These are phyloP conservation scores for Drosophila algonquin DNA, from an alignment of 2,888 invertebrate genomes.

Conservation along the genomic window DNA sequence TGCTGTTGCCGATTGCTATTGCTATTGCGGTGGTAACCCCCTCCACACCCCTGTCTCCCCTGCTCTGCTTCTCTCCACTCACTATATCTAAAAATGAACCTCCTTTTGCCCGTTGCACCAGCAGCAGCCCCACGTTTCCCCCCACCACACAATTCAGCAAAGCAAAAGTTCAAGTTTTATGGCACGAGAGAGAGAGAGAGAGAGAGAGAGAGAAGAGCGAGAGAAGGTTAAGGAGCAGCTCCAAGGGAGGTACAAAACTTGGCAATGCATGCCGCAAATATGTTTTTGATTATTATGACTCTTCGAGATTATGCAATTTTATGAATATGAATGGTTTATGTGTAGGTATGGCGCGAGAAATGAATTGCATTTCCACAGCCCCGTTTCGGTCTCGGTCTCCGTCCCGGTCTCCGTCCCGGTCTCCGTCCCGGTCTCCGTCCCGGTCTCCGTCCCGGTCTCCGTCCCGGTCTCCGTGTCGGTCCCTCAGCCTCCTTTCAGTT, in stretches of 20 bases:
- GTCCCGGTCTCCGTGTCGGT: background rate
- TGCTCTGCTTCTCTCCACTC: slow-evolving; percentile 16
- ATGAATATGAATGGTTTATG: slow-evolving; percentile 75
- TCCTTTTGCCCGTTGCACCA: background rate
- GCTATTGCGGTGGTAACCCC: slow-evolving; percentile 19
- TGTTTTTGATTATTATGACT: slow-evolving; percentile 81
- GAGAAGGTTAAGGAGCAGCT: slow-evolving; percentile 35
- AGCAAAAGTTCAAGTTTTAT: slow-evolving; percentile 75
- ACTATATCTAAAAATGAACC: slow-evolving; percentile 48
- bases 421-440: background rate
- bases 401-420: background rate
- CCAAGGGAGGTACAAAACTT: slow-evolving; percentile 25
- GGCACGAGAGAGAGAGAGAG: slow-evolving; percentile 36
- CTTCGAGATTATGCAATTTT: slow-evolving; percentile 80
- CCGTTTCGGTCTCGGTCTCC: background rate
- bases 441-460: background rate
- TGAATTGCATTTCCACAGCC: slow-evolving; percentile 44
- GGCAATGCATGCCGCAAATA: slow-evolving; percentile 74
- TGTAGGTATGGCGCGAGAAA: slow-evolving; percentile 53
- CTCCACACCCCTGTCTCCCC: slow-evolving; percentile 10
- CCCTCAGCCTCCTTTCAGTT: slow-evolving; percentile 10
- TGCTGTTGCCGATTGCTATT: slow-evolving; percentile 57
- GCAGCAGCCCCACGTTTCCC: background rate
- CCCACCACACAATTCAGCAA: slow-evolving; percentile 45
- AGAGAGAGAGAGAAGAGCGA: too few species aligned